Percentiles rank a stretch among this genome's conserved stretches.
Conservation (phyloP, 1,140 invertebrate genomes). For the Steinernema khuongi region DNA sequence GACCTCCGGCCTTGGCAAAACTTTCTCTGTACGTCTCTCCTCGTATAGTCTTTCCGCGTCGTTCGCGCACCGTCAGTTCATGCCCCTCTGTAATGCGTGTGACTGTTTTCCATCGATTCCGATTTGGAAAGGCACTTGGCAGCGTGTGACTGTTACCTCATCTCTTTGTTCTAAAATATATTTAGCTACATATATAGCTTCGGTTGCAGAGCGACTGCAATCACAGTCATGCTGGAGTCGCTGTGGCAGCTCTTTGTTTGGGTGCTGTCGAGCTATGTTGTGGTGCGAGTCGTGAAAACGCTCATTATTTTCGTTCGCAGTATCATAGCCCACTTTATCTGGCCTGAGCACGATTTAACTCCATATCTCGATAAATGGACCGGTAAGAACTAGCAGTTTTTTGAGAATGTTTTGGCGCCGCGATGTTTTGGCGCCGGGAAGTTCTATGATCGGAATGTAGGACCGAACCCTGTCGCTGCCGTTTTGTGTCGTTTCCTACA, state of each 20-base stretch:
- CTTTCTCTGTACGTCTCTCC: neutral
- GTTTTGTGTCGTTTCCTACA: too few species aligned
- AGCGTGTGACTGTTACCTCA: neutral
- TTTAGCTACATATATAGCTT: slow-evolving; percentile 5
- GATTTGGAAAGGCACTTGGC: neutral
- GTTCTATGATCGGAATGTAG: too few species aligned
- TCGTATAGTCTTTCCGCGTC: neutral
- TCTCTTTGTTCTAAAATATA: neutral
- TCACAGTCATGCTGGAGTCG: neutral
- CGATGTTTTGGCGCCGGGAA: too few species aligned
- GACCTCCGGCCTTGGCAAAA: neutral
- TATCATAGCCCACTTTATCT: neutral
- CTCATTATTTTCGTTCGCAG: neutral
- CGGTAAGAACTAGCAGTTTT: neutral
- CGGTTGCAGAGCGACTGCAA: neutral
- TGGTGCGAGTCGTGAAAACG: neutral
- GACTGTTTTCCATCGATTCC: neutral
- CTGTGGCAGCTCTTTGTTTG: neutral
- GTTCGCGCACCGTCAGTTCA: neutral
- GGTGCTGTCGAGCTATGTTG: neutral
- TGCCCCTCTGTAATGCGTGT: neutral
- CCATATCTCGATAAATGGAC: slow-evolving; percentile 6
- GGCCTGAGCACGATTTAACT: neutral
- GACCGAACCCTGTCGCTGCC: too few species aligned
- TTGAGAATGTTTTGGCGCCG: too few species aligned